Evolutionary conservation across 53 echinoderm and acorn worm species (phyloP), one percentile per base, ranked within the genome.

Genomic region (Astropecten irregularis): DNA sequence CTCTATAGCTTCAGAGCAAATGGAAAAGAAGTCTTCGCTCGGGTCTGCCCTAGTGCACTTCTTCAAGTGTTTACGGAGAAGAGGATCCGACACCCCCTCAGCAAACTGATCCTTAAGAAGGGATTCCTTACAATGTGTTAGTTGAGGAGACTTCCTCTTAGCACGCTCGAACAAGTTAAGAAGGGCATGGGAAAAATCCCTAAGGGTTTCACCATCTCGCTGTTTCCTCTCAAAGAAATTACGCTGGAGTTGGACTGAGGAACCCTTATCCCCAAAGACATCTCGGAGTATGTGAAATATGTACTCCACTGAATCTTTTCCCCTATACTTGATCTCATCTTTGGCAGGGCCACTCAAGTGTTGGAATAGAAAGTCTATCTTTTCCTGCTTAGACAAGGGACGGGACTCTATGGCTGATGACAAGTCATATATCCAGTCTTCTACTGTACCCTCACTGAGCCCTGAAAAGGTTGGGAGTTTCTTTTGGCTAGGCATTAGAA

Each of bases 101-200:
- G 39, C 42, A 23, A 68, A 68, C 13, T 68, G 68, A 27, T 69
- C 69, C 27, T 47, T 42, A 1, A 69, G 14, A 0, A 69, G 44
- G 10, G 36, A 11, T 30, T 69, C 46, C 2, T 48, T 44, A 4
- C 47, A 19, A 13, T 40, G 5, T 10, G 7, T 16, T 0, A 74
- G 57, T 36, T 32, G 42, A 0, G 72, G 72, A 0, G 26, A 50
- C 35, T 74, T 74, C 15, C 63, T 34, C 3, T 18, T 63, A 11
- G 74, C 74, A 23, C 74, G 35, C 0, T 74, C 74, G 34, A 56
- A 74, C 2, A 74, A 39, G 39, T 74, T 56, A 22, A 74, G 23
- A 1, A 74, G 57, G 1, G 74, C 74, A 40, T 74, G 74, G 4
- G 74, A 74, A 18, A 56, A 74, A 36, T 74, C 74, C 15, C 74